Evolutionary conservation across 1,140 invertebrate species (phyloP), one percentile per base, ranked within the genome.

Genomic region (Euschistus heros): DNA sequence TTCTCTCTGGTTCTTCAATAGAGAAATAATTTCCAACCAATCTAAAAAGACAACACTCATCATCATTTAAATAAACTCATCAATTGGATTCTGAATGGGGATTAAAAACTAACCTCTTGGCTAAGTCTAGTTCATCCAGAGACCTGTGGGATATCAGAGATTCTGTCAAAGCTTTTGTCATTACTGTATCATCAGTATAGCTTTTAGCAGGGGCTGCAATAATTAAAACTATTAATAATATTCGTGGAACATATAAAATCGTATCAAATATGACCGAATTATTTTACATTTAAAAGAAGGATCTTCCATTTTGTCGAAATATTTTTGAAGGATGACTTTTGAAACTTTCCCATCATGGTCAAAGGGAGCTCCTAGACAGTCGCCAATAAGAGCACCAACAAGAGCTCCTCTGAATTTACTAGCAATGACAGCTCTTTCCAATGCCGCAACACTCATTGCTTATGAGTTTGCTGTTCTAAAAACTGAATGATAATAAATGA

Each of bases 171-270:
- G 79, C 79, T 72, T 80, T 80, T 17, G 84, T 84, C 87, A 91
- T 89, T 22, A 84, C 85, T 17, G 88, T 88, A 72, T 91, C 88
- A 80, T 91, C 88, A 33, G 88, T 88, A 72, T 80, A 89, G 27
- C 76, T 71, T 69, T 84, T 82, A 42, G 80, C 75, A 47, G 83
- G 83, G 42, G 78, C 83, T 85, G 67, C 13, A 75, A 70, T 66
- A 62, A 60, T 64, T 37, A 42, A 60, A 18, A 65, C 8, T 62
- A 62, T 62, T 26, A 17, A 57, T 27, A 10, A 13, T 13, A 37
- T 10, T 10, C 5, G 13, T 13, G 13, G 6, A 10, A 13, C 5
- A 10, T 37, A 10, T 10, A 13, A 13, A 37, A 37, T 37, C 1
- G 10, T 37, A 37, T 13, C 33, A 10, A 37, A 37, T 13, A 37